Percentiles rank a stretch among this genome's conserved stretches.
phyloP scores from a whole-genome alignment of 2,888 invertebrate genomes.

The Caradrina kadenii region DNA sequence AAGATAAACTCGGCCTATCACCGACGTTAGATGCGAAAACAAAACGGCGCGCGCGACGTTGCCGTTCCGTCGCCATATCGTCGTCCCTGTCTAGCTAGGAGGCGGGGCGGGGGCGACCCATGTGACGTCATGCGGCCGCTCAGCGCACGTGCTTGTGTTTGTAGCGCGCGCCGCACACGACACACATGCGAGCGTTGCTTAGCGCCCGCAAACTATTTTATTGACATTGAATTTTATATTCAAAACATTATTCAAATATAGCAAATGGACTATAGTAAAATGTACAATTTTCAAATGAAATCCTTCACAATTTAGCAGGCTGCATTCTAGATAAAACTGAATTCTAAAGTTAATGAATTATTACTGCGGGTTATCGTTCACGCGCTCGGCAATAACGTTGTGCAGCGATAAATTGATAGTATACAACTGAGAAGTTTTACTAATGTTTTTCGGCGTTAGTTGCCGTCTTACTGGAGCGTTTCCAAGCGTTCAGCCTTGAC shows the following conservation, averaged over 20 bases:
- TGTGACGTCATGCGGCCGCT: slow-evolving; percentile 83
- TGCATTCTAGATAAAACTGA: slow-evolving; percentile 23
- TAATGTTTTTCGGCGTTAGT: slow-evolving; percentile 57
- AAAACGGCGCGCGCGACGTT: slow-evolving; percentile 86
- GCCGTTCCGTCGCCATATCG: slow-evolving; percentile 74
- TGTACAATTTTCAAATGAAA: slow-evolving; percentile 5
- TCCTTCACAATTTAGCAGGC: slow-evolving; percentile 10
- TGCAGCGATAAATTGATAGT: slow-evolving; percentile 44
- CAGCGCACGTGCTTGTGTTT: slow-evolving; percentile 89
- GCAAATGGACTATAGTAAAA: slow-evolving; percentile 14
- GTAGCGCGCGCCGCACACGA: slow-evolving; percentile 82
- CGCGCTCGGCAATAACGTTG: slow-evolving; percentile 35
- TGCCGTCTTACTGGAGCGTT: slow-evolving; percentile 80
- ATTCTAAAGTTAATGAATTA: slow-evolving; percentile 45
- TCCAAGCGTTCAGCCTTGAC: slow-evolving; percentile 88
- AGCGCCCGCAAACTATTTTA: slow-evolving; percentile 74
- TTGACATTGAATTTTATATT: slow-evolving; percentile 77
- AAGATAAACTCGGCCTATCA: slow-evolving; percentile 88
- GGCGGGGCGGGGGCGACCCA: slow-evolving; percentile 83
- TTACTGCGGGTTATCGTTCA: slow-evolving; percentile 63
- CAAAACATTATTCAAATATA: slow-evolving; percentile 55
- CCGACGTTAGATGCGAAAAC: slow-evolving; percentile 85
- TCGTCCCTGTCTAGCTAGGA: slow-evolving; percentile 77
- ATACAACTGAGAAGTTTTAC: slow-evolving; percentile 35
- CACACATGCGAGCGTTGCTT: slow-evolving; percentile 81